phyloP scores from a whole-genome alignment of 2,888 invertebrate species.

The Bursaphelenchus okinawaensis region DNA sequence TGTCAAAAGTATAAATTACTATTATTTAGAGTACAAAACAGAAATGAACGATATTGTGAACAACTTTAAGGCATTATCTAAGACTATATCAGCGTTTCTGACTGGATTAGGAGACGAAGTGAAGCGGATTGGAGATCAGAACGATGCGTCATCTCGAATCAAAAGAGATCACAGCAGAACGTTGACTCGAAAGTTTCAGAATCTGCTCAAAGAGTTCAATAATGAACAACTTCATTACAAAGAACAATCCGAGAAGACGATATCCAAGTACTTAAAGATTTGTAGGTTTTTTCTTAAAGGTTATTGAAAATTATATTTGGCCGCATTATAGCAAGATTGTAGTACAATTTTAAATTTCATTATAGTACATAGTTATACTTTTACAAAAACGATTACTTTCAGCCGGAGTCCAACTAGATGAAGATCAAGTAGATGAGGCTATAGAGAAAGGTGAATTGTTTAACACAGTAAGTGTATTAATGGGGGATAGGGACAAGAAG shows the following conservation, averaged over 20 bases:
- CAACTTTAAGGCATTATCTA: conserved; percentile 22
- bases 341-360: background rate
- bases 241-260: conserved; percentile 29
- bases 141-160: conserved; percentile 21
- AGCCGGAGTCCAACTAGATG: conserved; percentile 29
- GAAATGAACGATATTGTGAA: conserved; percentile 22
- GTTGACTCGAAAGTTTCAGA: conserved; percentile 17
- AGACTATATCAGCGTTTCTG: conserved; percentile 13
- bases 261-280: conserved; percentile 21
- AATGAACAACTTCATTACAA: conserved; percentile 26
- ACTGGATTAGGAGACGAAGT: conserved; percentile 13
- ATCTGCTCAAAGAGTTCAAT: conserved; percentile 23
- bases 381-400: background rate
- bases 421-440: conserved; percentile 29
- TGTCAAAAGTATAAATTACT: too few relatives aligned
- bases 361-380: conserved; percentile 8
- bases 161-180: conserved; percentile 28
- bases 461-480: conserved; percentile 33
- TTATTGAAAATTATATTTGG: background rate
- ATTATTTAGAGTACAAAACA: conserved; percentile 23
- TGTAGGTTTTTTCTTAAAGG: conserved; percentile 15
- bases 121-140: background rate
- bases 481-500: conserved; percentile 38
- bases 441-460: conserved; percentile 31
- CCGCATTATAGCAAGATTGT: too few relatives aligned